Evolutionary conservation across 2,113 vertebrate species (phyloP).

Genomic region (Triplophysa siluroides): DNA sequence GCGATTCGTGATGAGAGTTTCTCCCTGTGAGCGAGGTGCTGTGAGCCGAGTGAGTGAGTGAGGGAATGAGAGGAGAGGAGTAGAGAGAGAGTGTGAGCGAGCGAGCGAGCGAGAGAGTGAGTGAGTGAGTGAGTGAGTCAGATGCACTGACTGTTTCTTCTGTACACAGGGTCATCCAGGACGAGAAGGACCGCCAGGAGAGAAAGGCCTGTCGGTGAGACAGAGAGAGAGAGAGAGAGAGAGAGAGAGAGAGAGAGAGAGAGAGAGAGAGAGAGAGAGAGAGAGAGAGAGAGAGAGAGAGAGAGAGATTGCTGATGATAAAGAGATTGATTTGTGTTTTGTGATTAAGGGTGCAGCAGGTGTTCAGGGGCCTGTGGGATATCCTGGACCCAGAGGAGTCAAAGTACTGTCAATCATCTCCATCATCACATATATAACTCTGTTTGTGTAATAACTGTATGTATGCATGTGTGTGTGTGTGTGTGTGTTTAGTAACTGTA

Average conservation of each 20-base stretch:
- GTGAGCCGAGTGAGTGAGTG: too few relatives aligned
- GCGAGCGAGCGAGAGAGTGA: too few relatives aligned
- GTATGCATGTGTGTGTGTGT: not conserved
- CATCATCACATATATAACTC: too few relatives aligned
- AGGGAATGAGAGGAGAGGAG: too few relatives aligned
- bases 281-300: not conserved
- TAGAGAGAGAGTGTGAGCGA: too few relatives aligned
- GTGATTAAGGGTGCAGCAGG: constrained; percentile 43
- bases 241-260: not conserved
- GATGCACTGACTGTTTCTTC: not conserved
- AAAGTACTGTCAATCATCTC: constrained; percentile 36
- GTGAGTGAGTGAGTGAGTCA: too few relatives aligned
- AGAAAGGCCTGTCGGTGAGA: constrained; percentile 85
- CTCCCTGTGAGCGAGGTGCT: too few relatives aligned
- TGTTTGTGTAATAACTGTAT: not conserved
- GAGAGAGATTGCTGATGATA: not conserved
- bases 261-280: not conserved
- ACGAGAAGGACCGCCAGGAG: constrained; percentile 84
- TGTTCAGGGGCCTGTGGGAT: constrained; percentile 54
- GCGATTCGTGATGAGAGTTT: too few relatives aligned
- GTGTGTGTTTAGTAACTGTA: not conserved
- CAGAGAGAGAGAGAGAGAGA: not conserved
- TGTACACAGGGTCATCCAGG: constrained; percentile 85
- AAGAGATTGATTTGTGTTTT: not conserved
- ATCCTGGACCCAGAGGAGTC: constrained; percentile 54